Percentiles rank a stretch among this genome's conserved stretches.
These are phyloP conservation scores for Stenodema calcarata DNA, from an alignment of 2,888 invertebrate species.

Conservation along the genomic window DNA sequence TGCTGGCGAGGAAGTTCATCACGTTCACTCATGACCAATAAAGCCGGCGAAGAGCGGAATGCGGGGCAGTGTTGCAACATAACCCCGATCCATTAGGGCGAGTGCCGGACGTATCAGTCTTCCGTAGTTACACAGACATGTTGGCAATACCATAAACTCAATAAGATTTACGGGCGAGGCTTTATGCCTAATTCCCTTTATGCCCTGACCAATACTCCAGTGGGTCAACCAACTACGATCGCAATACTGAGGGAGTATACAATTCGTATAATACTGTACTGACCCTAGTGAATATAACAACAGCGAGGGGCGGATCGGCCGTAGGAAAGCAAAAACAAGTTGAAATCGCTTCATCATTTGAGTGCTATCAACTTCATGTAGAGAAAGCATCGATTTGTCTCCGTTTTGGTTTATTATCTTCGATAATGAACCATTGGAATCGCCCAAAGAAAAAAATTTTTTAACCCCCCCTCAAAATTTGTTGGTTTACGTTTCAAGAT, in stretches of 20 bases:
- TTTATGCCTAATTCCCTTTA: slow-evolving; percentile 31
- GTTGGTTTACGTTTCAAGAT: no score
- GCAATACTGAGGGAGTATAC: background rate
- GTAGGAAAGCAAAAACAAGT: background rate
- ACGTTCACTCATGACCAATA: background rate
- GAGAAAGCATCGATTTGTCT: no score
- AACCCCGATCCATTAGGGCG: slow-evolving; percentile 14
- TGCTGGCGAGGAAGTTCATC: background rate
- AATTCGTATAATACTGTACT: background rate
- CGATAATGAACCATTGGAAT: no score
- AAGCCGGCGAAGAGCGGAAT: background rate
- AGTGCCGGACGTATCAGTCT: background rate
- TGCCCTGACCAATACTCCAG: background rate
- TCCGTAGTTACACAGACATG: slow-evolving; percentile 15
- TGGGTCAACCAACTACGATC: slow-evolving; percentile 30
- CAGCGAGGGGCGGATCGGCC: background rate
- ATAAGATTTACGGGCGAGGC: slow-evolving; percentile 25
- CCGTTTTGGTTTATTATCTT: no score
- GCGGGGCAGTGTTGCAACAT: background rate
- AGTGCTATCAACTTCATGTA: no score
- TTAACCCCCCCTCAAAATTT: no score
- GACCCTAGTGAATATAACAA: background rate
- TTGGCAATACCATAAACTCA: slow-evolving; percentile 17
- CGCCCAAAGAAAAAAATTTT: no score
- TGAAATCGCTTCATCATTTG: background rate